Base-by-base conservation (phyloP, 2,888 invertebrate species). In the Sepiola atlantica region DNA sequence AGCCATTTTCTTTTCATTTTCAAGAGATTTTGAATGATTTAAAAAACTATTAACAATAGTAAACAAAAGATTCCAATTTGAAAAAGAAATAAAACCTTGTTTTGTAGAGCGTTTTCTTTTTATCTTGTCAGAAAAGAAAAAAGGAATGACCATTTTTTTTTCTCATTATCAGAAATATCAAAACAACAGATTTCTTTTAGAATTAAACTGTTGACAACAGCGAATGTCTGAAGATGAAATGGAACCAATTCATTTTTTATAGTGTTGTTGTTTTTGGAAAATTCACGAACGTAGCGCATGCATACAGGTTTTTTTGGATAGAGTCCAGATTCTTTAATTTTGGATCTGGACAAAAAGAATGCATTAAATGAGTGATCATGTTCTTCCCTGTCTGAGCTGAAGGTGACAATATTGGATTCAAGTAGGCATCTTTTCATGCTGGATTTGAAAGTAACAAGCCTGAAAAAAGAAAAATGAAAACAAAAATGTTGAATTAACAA, bases 401-500 rank as follows among this genome's bases (percentile, higher is more conserved):
- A 10, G 77, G n/a, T 14, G 61, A 21, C 24, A 28, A 45, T 28
- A 24, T 16, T 16, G n/a, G n/a, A 32, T 57, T 57, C 57, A 93
- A 0, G 54, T 93, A 4, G 96, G 96, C 95, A 96, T 95, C 94
- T 97, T 97, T 95, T 97, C 97, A 95, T 96, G 96, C 95, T 97
- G 97, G 55, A 97, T 97, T 95, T 97, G 97, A 95, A 96, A 97
- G 95, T 97, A 97, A 95, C 97, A 97, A 14, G 97, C 97, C 97
- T 97, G 96, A 90, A 96, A 96, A 95, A 45, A 90, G 91, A 94
- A 90, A 94, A 93, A 57, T 91, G 94, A 95, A 94, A 54, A 54
- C 0, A 35, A 16, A 45, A 45, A 91, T 35, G 24, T n/a, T n/a
- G 24, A 16, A 28, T 28, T 28, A 28, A 77, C 2, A 24, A 77